Conservation (phyloP, 2,113 vertebrate genomes). For the Pangasianodon gigas region DNA sequence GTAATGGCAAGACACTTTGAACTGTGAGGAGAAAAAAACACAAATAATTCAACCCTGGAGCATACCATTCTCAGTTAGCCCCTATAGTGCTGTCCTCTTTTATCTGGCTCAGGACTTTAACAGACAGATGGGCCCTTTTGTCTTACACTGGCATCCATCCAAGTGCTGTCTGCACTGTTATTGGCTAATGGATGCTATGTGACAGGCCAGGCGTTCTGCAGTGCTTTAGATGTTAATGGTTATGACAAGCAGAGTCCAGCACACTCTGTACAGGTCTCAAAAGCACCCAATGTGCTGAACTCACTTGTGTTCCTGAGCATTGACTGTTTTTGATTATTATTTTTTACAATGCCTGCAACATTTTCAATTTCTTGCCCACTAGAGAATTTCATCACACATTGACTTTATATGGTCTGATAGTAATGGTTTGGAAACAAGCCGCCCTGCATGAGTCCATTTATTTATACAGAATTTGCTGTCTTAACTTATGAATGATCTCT, state of each 20-base stretch:
- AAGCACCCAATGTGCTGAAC: background rate
- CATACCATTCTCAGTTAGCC: background rate
- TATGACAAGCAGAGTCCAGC: slow-evolving; percentile 14
- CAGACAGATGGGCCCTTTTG: slow-evolving; percentile 38
- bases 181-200: slow-evolving; percentile 30
- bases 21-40: background rate
- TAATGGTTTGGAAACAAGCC: background rate
- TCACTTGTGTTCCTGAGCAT: background rate
- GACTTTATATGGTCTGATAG: background rate
- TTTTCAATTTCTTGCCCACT: background rate
- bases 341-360: background rate
- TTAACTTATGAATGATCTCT: background rate
- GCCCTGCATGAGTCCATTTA: slow-evolving; percentile 3
- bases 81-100: slow-evolving; percentile 7
- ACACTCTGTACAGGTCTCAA: background rate
- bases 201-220: slow-evolving; percentile 25
- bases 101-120: slow-evolving; percentile 11
- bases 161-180: slow-evolving; percentile 32
- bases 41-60: background rate
- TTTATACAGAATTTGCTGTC: background rate
- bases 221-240: slow-evolving; percentile 31
- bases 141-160: slow-evolving; percentile 22
- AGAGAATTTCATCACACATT: background rate
- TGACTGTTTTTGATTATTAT: background rate
- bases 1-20: background rate